Base-by-base conservation (phyloP, 2,888 invertebrate species). In the Eupithecia tripunctaria region DNA sequence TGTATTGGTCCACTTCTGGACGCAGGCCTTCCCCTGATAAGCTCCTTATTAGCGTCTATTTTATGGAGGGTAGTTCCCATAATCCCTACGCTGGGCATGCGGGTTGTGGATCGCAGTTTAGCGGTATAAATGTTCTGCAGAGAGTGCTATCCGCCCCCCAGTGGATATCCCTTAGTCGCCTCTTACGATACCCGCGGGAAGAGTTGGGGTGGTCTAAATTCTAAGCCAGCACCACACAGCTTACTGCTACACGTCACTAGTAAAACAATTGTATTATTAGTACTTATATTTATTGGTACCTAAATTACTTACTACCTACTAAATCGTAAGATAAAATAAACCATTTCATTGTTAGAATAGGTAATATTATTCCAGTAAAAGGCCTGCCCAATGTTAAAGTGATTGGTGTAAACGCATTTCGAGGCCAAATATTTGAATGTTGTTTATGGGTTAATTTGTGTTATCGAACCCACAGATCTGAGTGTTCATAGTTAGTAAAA, bases 361-460 rank as follows among this genome's bases (percentile, higher is more conserved):
- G 8, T 51, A 51, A 29, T 59, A 67, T 15, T 47, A 62, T 47
- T 47, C 70, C 25, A 67, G 64, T 72, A 72, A 64, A 70, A 70
- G 62, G 60, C 67, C 62, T 70, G 72, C 70, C 72, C 38, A 72
- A 75, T 68, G 63, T 71, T 74, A 27, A 66, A 75, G 72, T 72
- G 75, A 75, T 72, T 75, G 72, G 70, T 63, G 68, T 73, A 72
- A 73, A 71, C n/a, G 72, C 43, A 67, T 66, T 67, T 76, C 74
- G 77, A 80, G 79, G 79, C 71, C 76, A 64, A 73, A 71, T 70
- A 67, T 72, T 68, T 67, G 73, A 75, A 76, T 77, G 78, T 78
- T 73, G 72, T 78, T 74, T 73, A 73, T 75, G 65, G 59, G 71
- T 68, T 73, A 71, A 76, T 77, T 80, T 79, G 65, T 65, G 73